Evolutionary conservation across 2,113 vertebrate genomes (phyloP), one percentile per base, ranked within the genome.

Genomic region (Tachuris rubrigastra): DNA sequence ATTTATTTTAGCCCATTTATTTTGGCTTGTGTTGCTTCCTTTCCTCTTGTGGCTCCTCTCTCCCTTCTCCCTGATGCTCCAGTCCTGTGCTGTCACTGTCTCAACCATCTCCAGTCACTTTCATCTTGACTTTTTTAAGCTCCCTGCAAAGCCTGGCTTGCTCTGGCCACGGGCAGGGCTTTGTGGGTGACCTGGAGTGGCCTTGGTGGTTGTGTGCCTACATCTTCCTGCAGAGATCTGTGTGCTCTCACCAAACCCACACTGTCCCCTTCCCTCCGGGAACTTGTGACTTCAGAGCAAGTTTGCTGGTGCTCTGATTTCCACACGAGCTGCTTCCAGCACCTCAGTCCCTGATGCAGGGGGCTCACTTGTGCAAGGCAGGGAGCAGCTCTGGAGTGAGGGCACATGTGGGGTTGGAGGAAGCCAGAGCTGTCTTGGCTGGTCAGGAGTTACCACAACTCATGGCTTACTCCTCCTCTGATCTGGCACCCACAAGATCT

Each of bases 241-340:
- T 24, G 0, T 33, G 30, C 5, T 60, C n/a, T 69, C 37, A 6
- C 21, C 41, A 4, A 41, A 17, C 50, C 46, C 24, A 2, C 0
- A 3, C 28, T n/a, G 28, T 19, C 30, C 42, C 27, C 8, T 27
- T 68, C 55, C 71, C 47, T 20, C 23, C 12, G 5, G 41, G 72
- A 71, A 53, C 28, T 0, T 24, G 18, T 25, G 46, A 4, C 15
- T 37, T 25, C 10, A 4, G 1, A 31, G 4, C 2, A 12, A 37
- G 41, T 30, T n/a, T 37, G 15, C 25, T 27, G 53, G 30, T 52
- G 31, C n/a, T 74, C 14, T 39, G 73, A 23, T 66, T 68, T 73
- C 21, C 19, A 27, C 13, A 3, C 1, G 7, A 49, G 60, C n/a
- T 37, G 41, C 52, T 55, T 44, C 44, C 22, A 41, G n/a, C 27